Evolutionary conservation across 2,797 vertebrate species (phyloP).

Genomic region (Falco novaeseelandiae): DNA sequence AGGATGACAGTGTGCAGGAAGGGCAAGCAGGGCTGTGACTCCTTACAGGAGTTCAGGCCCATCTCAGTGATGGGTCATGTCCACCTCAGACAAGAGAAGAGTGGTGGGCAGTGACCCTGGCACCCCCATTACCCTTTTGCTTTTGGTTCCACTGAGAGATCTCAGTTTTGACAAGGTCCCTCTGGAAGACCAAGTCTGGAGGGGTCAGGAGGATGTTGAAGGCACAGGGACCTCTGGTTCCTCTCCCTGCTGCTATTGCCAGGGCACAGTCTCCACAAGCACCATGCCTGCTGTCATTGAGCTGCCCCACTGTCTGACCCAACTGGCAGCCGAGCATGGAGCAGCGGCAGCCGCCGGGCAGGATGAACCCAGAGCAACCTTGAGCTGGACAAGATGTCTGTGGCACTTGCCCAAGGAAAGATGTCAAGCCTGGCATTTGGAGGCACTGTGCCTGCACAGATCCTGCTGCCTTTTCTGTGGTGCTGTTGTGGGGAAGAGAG

Average conservation of each 20-base stretch:
- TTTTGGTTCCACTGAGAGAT: background rate
- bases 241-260: background rate
- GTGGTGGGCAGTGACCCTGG: background rate
- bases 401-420: background rate
- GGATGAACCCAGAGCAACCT: background rate
- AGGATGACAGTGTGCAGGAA: constrained; percentile 61
- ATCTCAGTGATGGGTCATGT: constrained; percentile 29
- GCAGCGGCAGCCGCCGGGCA: background rate
- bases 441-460: fast-evolving
- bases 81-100: constrained; percentile 45
- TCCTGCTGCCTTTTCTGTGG: background rate
- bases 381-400: background rate
- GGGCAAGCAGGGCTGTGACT: constrained; percentile 62
- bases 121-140: background rate
- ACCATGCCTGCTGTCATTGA: background rate
- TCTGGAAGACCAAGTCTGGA: background rate
- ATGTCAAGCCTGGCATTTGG: background rate
- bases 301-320: background rate
- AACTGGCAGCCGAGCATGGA: fast-evolving
- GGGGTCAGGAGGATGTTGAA: background rate
- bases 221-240: background rate
- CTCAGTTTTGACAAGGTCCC: background rate
- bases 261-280: background rate
- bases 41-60: constrained; percentile 66
- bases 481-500: fast-evolving